These are phyloP conservation scores for Notarius lentiginosus DNA, from an alignment of 2,113 vertebrate species.

Conservation along the genomic window DNA sequence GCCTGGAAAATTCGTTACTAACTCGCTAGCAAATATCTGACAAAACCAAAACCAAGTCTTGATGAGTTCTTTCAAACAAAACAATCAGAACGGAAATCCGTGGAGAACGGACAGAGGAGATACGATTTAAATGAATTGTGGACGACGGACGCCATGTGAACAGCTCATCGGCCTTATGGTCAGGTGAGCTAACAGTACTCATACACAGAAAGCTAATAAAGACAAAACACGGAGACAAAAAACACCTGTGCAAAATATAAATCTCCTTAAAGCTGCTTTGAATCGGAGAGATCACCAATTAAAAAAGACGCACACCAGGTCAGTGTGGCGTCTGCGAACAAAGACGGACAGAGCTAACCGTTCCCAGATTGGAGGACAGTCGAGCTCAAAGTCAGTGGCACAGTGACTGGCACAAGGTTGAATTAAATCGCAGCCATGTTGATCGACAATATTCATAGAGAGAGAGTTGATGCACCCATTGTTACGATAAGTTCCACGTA, in stretches of 20 bases:
- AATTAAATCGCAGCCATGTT: not conserved
- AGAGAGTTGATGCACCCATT: not conserved
- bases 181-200: not conserved
- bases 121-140: too few species aligned
- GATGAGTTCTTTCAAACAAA: too few species aligned
- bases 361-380: not conserved
- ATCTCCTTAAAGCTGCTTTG: not conserved
- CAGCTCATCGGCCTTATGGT: too few species aligned
- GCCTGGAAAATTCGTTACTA: too few species aligned
- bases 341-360: not conserved
- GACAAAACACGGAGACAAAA: not conserved
- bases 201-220: not conserved
- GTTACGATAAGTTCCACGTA: not conserved
- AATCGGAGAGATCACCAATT: not conserved
- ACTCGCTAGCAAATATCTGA: too few species aligned
- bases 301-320: not conserved
- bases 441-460: not conserved
- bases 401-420: not conserved
- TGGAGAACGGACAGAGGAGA: too few species aligned
- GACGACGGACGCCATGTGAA: too few species aligned
- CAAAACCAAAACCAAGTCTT: too few species aligned
- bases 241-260: not conserved
- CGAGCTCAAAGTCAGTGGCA: not conserved
- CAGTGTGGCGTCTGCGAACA: not conserved
- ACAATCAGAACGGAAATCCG: too few species aligned